Base-by-base conservation (phyloP, 1,140 invertebrate species). In the Heterodera schachtii region DNA sequence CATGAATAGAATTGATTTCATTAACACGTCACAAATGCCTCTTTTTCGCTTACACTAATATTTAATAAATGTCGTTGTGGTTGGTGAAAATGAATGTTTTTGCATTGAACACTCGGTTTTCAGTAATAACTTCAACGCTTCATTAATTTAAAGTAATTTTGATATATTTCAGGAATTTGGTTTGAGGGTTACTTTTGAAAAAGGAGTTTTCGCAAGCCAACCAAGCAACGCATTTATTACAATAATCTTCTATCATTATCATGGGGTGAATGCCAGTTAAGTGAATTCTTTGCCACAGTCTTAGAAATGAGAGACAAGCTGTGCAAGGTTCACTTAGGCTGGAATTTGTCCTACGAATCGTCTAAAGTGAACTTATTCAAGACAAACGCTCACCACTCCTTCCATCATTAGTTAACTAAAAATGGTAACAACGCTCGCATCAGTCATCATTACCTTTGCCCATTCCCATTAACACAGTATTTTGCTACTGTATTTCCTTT, bases 201-300 rank as follows among this genome's bases (percentile, higher is more conserved):
- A 43, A 41, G 43, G 3, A 13, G 6, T 13, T 71, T 41, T 71
- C 9, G 67, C 19, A 11, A 46, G 69, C 69, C 69, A 46, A 71
- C 69, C 57, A 64, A 64, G 5, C 57, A 64, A 64, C 57, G 57
- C 57, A 64, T 64, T 64, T 64, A 64, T 64, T 46, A 71, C 43
- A 71, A 41, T 46, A 46, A 11, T 71, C 44, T 31, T 67, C 21
- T 2, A 49, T 60, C n/a, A 52, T 52, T 52, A 46, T 3, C 31
- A 78, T 9, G n/a, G 77, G 16, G 70, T 69, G 21, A 70, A 66
- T 52, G 76, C 81, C 78, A 74, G 64, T 70, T 83, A 83, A 83
- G 82, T 83, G 82, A 83, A 83, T 83, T 84, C 80, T 82, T 83
- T 83, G 82, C 82, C 82, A 83, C 82, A 83, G 80, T 84, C 82